Evolutionary conservation across 2,797 vertebrate species (phyloP).

Genomic region (Loriculus beryllinus): DNA sequence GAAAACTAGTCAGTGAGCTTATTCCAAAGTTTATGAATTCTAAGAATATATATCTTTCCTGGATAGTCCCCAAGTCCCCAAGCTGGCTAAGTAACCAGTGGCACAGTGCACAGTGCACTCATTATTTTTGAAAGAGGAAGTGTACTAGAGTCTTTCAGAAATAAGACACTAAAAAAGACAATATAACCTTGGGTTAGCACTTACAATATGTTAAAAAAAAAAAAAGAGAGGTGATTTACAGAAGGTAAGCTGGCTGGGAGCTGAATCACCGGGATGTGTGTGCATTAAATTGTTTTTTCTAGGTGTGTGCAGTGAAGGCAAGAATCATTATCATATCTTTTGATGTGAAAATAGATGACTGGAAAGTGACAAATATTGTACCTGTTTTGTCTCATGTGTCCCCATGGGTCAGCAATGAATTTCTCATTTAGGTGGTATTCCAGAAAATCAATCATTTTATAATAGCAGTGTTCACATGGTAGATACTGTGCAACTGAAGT

Average conservation of each 20-base stretch:
- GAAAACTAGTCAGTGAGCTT: not conserved
- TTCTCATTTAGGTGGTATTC: not conserved
- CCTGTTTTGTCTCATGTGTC: not conserved
- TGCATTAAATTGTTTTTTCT: not conserved
- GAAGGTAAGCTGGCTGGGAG: not conserved
- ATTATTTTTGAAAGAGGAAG: not conserved
- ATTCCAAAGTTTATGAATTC: not conserved
- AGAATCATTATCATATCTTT: not conserved
- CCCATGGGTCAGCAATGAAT: not conserved
- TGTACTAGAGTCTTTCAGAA: not conserved
- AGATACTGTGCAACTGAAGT: not conserved
- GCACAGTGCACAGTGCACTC: not conserved
- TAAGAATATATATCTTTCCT: not conserved
- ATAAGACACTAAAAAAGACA: not conserved
- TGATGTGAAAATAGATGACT: not conserved
- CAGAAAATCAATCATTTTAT: slow-evolving; percentile 28
- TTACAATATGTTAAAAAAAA: not conserved
- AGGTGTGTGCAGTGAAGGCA: not conserved
- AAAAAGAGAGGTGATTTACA: not conserved
- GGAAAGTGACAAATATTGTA: not conserved
- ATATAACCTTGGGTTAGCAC: not conserved
- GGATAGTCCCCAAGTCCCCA: not conserved
- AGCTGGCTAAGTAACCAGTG: not conserved
- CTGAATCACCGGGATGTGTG: not conserved
- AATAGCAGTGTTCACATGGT: not conserved